phyloP scores from a whole-genome alignment of 2,113 vertebrate species.

The Cyprinus carpio region DNA sequence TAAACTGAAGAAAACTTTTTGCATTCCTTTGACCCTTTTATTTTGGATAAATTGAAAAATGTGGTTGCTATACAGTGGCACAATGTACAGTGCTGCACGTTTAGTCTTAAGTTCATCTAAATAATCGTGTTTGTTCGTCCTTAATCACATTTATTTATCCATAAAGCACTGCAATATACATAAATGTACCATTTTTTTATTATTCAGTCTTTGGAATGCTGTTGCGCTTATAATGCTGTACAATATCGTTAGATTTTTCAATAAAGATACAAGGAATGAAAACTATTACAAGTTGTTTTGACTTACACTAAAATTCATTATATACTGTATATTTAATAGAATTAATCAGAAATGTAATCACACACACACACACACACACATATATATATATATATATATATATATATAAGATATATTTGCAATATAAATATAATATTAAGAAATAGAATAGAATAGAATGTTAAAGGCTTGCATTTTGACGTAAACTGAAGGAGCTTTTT shows the following conservation, averaged over 20 bases:
- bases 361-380: no score
- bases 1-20: background rate
- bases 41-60: background rate
- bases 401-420: background rate
- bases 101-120: background rate
- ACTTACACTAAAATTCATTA: background rate
- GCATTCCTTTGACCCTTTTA: background rate
- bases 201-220: background rate
- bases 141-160: background rate
- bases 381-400: background rate
- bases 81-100: background rate
- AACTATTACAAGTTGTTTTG: background rate
- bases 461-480: no score
- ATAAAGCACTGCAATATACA: background rate
- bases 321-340: background rate
- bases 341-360: background rate
- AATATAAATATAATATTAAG: background rate
- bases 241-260: slow-evolving; percentile 8
- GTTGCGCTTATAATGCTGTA: background rate
- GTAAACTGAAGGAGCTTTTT: background rate
- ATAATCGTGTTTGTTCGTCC: background rate
- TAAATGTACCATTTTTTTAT: background rate
- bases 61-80: no score
- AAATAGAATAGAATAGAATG: no score
- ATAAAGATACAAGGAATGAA: slow-evolving; percentile 19